phyloP scores from a whole-genome alignment of 2,888 invertebrate genomes.

The Oscheius myriophilus region DNA sequence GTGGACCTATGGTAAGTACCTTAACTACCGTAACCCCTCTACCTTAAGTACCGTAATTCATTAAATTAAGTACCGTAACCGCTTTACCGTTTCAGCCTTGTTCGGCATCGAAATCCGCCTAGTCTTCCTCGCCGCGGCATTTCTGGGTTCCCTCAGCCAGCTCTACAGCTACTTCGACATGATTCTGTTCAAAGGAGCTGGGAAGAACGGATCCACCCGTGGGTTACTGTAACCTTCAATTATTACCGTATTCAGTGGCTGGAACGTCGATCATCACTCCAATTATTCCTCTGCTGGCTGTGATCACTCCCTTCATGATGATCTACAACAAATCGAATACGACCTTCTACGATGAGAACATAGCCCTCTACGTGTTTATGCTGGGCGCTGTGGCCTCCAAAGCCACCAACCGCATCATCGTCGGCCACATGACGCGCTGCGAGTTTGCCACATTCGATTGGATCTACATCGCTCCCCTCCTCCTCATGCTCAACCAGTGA shows the following conservation, averaged over 20 bases:
- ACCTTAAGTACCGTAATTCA: conserved; percentile 75
- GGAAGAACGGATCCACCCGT: conserved; percentile 97
- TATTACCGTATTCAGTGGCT: conserved; percentile 19
- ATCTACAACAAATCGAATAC: conserved; percentile 81
- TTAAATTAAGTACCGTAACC: too few species aligned
- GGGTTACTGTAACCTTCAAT: conserved; percentile 78
- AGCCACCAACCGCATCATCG: conserved; percentile 93
- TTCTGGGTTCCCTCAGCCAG: conserved; percentile 57
- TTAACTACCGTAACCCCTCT: too few species aligned
- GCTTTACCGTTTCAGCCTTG: conserved; percentile 31
- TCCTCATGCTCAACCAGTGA: conserved; percentile 98
- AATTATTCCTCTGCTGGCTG: conserved; percentile 89
- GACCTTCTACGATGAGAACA: conserved; percentile 80
- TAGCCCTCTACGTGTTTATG: conserved; percentile 89
- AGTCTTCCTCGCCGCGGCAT: conserved; percentile 60
- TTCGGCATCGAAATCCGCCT: conserved; percentile 58
- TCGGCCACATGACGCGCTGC: conserved; percentile 99
- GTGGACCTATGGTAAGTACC: conserved; percentile 84
- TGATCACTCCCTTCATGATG: conserved; percentile 88
- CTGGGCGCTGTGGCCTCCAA: conserved; percentile 84
- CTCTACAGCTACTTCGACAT: conserved; percentile 67
- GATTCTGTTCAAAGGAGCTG: conserved; percentile 83
- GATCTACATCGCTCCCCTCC: conserved; percentile 87
- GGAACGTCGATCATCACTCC: conserved; percentile 86
- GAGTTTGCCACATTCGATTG: conserved; percentile 96